These are phyloP conservation scores for Nomada lathburiana DNA, from an alignment of 2,888 invertebrate species.

Conservation along the genomic window DNA sequence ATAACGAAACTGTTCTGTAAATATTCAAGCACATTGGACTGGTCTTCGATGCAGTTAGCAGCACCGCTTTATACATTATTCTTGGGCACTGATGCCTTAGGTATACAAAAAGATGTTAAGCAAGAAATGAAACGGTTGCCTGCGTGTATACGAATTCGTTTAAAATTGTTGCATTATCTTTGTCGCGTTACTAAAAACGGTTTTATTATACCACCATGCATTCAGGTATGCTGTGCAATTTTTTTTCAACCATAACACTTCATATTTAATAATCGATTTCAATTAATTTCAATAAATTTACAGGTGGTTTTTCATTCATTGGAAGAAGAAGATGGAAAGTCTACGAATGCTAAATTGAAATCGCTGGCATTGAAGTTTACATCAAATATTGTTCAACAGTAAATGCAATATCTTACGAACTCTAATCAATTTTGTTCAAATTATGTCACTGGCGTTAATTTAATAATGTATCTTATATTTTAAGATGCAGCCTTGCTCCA, in stretches of 20 bases:
- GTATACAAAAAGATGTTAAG: conserved; percentile 85
- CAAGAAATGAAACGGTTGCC: conserved; percentile 90
- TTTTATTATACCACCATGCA: conserved; percentile 91
- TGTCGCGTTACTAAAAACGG: conserved; percentile 90
- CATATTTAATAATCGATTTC: conserved; percentile 25
- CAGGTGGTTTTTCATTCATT: conserved; percentile 94
- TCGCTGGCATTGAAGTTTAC: conserved; percentile 93
- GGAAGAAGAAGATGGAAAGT: conserved; percentile 87
- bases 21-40: conserved; percentile 89
- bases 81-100: conserved; percentile 88
- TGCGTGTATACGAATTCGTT: conserved; percentile 92
- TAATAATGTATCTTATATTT: conserved; percentile 66
- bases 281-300: conserved; percentile 62
- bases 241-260: conserved; percentile 8
- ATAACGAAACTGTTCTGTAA: conserved; percentile 11
- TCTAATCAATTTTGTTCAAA: conserved; percentile 2
- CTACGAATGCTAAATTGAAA: conserved; percentile 93
- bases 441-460: not conserved
- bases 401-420: conserved; percentile 82
- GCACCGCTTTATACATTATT: conserved; percentile 92
- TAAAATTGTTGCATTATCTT: conserved; percentile 94
- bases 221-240: conserved; percentile 87
- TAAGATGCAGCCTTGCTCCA: conserved; percentile 87
- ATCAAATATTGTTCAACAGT: conserved; percentile 92
- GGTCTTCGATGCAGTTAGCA: conserved; percentile 89